phyloP scores from a whole-genome alignment of 2,113 vertebrate species.

The Myotis brandtii region DNA sequence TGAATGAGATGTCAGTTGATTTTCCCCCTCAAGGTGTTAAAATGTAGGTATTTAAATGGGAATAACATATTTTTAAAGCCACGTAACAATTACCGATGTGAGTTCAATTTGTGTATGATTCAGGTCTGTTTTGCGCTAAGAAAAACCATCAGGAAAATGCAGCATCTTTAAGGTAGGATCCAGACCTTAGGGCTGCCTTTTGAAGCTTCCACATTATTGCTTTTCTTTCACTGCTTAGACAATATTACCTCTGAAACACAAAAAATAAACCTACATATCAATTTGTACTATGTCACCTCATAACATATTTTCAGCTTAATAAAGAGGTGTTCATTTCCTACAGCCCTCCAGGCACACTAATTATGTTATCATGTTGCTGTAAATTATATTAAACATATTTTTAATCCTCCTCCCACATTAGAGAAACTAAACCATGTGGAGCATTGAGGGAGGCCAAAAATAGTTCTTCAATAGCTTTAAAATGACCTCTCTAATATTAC shows the following conservation, averaged over 20 bases:
- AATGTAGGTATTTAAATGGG: not conserved
- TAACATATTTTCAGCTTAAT: not conserved
- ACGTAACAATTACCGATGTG: not conserved
- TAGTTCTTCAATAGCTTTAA: not conserved
- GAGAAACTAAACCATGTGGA: not conserved
- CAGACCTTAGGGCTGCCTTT: not conserved
- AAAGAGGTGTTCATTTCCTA: not conserved
- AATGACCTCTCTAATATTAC: not conserved
- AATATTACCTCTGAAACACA: not conserved
- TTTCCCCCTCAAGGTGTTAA: not conserved
- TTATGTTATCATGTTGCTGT: not conserved
- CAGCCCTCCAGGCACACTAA: not conserved
- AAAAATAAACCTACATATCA: not conserved
- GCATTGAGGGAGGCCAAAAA: not conserved
- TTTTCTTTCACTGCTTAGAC: not conserved
- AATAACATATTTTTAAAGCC: slow-evolving; percentile 1
- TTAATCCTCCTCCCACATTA: not conserved
- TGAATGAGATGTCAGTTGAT: not conserved
- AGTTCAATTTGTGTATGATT: not conserved
- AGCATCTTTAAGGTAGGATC: not conserved
- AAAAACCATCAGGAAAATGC: not conserved
- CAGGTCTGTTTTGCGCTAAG: not conserved
- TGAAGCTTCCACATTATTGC: not conserved
- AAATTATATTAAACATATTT: slow-evolving; percentile 11
- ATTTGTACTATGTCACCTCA: not conserved